These are phyloP conservation scores for Drosophila austrosaltans DNA, from an alignment of 2,888 invertebrate genomes.

Conservation along the genomic window DNA sequence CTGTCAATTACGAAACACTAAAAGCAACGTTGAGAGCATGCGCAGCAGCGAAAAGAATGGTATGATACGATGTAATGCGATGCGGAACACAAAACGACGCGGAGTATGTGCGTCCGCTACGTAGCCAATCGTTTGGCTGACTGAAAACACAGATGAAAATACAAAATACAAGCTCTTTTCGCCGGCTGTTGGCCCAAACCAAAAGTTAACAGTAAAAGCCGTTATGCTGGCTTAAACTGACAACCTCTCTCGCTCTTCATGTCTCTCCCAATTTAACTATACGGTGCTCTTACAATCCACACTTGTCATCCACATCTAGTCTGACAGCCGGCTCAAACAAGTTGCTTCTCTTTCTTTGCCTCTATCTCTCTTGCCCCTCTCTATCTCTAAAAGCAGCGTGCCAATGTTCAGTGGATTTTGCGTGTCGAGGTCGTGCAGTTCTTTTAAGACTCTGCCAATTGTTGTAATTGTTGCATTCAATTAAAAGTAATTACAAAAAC, in stretches of 20 bases:
- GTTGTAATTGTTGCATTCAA: constrained; percentile 64
- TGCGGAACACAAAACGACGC: constrained; percentile 41
- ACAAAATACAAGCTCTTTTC: constrained; percentile 61
- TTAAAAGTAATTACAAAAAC: constrained; percentile 68
- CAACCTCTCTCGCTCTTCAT: constrained; percentile 19
- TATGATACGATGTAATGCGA: constrained; percentile 23
- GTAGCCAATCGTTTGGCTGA: constrained; percentile 80
- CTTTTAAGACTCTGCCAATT: constrained; percentile 46
- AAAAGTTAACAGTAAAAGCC: constrained; percentile 74
- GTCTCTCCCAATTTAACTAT: background rate
- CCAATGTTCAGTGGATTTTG: constrained; percentile 68
- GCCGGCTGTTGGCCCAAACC: constrained; percentile 38
- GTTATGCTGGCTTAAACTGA: constrained; percentile 45
- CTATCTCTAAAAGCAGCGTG: constrained; percentile 39
- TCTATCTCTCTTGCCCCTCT: constrained; percentile 13
- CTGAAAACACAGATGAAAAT: constrained; percentile 74
- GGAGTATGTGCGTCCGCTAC: constrained; percentile 73
- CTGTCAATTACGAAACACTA: constrained; percentile 75
- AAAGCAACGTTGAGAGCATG: constrained; percentile 51
- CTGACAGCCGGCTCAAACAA: constrained; percentile 24
- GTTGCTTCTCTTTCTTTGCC: constrained; percentile 24
- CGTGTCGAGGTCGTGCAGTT: constrained; percentile 78
- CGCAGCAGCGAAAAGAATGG: constrained; percentile 48
- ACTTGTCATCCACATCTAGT: constrained; percentile 29
- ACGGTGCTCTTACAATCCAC: background rate